A percentile compares a stretch with the other conserved stretches of the same genome.
Conservation (phyloP, 2,797 vertebrate genomes). For the Amblyraja radiata region DNA sequence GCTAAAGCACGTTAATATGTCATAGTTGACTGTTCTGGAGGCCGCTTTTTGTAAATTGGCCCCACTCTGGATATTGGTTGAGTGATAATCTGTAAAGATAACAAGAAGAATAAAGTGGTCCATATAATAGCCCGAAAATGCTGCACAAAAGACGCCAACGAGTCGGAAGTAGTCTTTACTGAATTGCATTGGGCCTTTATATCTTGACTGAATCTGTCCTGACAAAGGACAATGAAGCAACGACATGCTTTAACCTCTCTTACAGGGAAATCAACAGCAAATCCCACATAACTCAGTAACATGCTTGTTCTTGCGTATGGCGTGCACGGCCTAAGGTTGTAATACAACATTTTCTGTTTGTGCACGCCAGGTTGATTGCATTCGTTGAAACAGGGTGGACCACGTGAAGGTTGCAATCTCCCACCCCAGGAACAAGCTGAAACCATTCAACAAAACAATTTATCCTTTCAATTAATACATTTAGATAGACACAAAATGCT, state of each 20-base stretch:
- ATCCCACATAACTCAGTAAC: neutral
- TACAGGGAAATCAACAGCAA: neutral
- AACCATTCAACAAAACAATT: no score
- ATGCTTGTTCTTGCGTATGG: neutral
- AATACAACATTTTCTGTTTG: no score
- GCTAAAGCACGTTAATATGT: neutral
- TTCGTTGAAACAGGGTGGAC: no score
- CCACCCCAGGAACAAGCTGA: neutral
- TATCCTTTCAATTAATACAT: neutral
- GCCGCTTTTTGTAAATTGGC: neutral
- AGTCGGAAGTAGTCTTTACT: neutral
- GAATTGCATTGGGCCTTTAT: neutral
- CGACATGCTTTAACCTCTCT: no score
- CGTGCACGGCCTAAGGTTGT: no score
- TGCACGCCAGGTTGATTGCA: no score
- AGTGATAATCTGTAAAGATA: neutral
- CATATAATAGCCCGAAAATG: neutral
- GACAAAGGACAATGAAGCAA: neutral
- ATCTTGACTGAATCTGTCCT: no score
- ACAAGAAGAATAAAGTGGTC: neutral
- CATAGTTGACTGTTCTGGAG: neutral
- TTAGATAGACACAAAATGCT: no score
- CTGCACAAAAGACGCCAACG: neutral
- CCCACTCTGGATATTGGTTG: neutral
- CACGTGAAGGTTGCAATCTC: no score